Percentiles rank a stretch among this genome's conserved stretches.
phyloP scores from a whole-genome alignment of 2,113 vertebrate species.

The Vidua chalybeata region DNA sequence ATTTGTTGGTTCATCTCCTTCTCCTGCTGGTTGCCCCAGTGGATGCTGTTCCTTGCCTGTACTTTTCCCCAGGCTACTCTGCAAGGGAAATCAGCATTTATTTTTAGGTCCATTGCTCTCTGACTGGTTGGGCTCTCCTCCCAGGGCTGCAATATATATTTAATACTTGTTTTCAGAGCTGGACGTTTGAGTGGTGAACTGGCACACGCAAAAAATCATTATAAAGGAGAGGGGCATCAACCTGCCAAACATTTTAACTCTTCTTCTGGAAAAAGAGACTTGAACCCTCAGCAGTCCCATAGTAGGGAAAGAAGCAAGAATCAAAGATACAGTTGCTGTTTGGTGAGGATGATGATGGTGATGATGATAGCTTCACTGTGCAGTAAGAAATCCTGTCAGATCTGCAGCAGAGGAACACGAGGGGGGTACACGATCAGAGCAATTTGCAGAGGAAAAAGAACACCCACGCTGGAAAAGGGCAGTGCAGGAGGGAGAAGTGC shows the following conservation, averaged over 20 bases:
- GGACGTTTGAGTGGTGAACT: constrained; percentile 12
- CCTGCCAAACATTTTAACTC: constrained; percentile 1
- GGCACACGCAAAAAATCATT: constrained; percentile 17
- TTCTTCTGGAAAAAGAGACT: neutral
- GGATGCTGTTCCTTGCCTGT: neutral
- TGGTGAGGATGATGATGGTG: neutral
- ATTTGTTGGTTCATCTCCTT: neutral
- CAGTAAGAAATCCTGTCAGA: neutral
- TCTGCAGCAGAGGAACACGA: neutral
- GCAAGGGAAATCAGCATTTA: constrained; percentile 22
- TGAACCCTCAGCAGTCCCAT: neutral
- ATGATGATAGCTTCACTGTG: neutral
- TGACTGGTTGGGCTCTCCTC: neutral
- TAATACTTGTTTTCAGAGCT: constrained; percentile 34
- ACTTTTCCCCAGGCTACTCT: constrained; percentile 11
- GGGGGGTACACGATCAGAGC: neutral
- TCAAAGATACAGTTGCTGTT: neutral
- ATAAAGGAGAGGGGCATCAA: neutral
- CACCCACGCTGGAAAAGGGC: neutral
- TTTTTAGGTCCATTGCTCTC: constrained; percentile 42
- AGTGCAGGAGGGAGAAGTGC: neutral
- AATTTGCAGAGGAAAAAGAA: neutral
- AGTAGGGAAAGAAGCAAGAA: neutral
- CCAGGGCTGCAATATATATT: constrained; percentile 10
- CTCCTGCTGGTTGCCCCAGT: neutral